These are phyloP conservation scores for human (Homo sapiens) DNA, from an alignment of 2,113 vertebrate genomes.

Conservation along the genomic window GRCh38 chr18:38116001-38116500, in stretches of 20 bases:
- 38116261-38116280: background rate
- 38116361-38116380: background rate
- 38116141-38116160: background rate
- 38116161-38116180: background rate
- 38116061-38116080: background rate
- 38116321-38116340: background rate
- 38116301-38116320: background rate
- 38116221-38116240: background rate
- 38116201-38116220: background rate
- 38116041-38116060: background rate
- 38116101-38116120: background rate
- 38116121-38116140: background rate
- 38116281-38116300: background rate
- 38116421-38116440: background rate
- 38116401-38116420: background rate
- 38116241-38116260: background rate
- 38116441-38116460: slow-evolving; percentile 32
- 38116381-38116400: background rate
- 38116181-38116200: background rate
- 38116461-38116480: background rate
- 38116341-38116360: background rate
- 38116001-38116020: background rate
- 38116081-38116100: background rate
- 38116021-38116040: background rate
- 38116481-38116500: slow-evolving; percentile 25